Evolutionary conservation across 64 coral and sea anemone genomes (phyloP), one percentile per base, ranked within the genome.

Genomic region (Actinia equina): DNA sequence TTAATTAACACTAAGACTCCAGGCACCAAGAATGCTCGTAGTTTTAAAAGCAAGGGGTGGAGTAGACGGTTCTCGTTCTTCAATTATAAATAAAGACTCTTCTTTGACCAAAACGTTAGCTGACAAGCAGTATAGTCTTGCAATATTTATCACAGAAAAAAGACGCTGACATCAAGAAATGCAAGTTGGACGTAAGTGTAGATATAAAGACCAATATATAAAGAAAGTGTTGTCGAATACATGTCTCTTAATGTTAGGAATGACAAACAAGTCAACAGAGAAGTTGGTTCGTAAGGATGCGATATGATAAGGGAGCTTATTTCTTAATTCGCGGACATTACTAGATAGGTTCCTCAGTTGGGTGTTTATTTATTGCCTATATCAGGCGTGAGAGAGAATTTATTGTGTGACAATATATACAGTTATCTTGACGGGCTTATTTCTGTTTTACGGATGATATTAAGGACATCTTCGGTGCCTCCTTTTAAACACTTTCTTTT

Each of bases 371-470:
- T 18, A 41, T 42, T 27, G 6, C 69, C 69, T 74, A 74, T 74
- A 30, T 74, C 26, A 15, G 7, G 69, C 37, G 12, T 30, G 1
- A 74, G n/a, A 74, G 7, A 41, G 25, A n/a, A 13, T 0, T 27
- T 26, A 12, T 41, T 74, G 12, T 74, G 23, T 16, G 15, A 26
- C 69, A 74, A 74, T 74, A 74, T 74, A 30, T 8, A 49, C 7
- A 74, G n/a, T 74, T 74, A 74, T 74, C 69, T 74, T 74, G 69
- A 74, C 23, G 69, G 69, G 25, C 15, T 74, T 30, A 74, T 41
- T 74, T 74, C 11, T 8, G n/a, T 74, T 74, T 74, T 74, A 74
- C 69, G 69, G 69, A 26, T 11, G 69, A 74, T 74, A 74, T 74
- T 69, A 41, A 41, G 69, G 41, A 74, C 69, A 74, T 27, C n/a